A percentile compares a stretch with the other conserved stretches of the same genome.
Evolutionary conservation across 2,113 vertebrate genomes (phyloP).

Genomic region (Chrysemys picta): DNA sequence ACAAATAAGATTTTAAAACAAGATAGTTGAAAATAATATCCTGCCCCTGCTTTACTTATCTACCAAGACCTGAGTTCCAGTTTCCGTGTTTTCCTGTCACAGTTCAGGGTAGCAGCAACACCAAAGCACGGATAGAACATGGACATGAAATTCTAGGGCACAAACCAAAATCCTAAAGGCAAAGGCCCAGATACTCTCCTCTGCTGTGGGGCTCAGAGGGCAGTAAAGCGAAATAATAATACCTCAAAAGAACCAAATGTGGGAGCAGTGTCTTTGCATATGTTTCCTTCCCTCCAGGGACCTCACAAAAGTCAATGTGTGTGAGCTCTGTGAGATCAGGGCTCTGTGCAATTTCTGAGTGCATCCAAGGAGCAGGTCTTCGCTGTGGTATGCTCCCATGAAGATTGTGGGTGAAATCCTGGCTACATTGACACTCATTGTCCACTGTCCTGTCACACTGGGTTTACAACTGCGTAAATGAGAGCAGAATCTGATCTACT

Average conservation of each 20-base stretch:
- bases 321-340: conserved; percentile 19
- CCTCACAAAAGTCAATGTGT: background rate
- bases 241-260: background rate
- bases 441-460: background rate
- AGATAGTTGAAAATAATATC: background rate
- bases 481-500: background rate
- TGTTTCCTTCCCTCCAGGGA: background rate
- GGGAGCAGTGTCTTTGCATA: background rate
- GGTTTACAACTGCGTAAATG: background rate
- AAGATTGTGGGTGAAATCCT: conserved; percentile 5
- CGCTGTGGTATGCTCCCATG: background rate
- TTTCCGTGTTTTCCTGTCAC: background rate
- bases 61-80: background rate
- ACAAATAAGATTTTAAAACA: background rate
- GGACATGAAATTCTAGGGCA: background rate
- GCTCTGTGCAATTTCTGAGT: conserved; percentile 8
- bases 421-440: background rate
- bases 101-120: background rate
- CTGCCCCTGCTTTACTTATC: background rate
- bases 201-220: background rate
- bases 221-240: background rate
- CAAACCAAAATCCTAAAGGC: background rate
- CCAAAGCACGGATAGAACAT: background rate
- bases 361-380: conserved; percentile 22
- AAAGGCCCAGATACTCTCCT: background rate